phyloP scores from a whole-genome alignment of 2,797 vertebrate genomes.

The Anguilla marmorata region DNA sequence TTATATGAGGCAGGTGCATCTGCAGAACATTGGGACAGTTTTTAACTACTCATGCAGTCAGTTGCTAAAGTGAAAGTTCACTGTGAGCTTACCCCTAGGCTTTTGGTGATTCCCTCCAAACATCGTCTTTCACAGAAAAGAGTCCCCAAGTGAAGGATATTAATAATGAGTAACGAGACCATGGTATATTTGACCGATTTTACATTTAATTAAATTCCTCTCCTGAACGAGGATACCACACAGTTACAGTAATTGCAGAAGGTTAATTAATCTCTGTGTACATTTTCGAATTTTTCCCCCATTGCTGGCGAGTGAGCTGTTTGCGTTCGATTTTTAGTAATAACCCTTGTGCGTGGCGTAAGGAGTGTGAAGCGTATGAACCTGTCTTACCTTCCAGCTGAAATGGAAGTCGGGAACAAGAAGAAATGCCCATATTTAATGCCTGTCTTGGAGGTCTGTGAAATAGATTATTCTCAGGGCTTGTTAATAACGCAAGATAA shows the following conservation, averaged over 20 bases:
- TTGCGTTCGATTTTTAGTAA: slow-evolving; percentile 7
- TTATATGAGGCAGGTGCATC: neutral
- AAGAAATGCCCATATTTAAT: slow-evolving; percentile 25
- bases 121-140: slow-evolving; percentile 31
- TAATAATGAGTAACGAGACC: slow-evolving; percentile 33
- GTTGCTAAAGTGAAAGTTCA: slow-evolving; percentile 37
- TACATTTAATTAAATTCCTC: slow-evolving; percentile 40
- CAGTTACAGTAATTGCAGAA: slow-evolving; percentile 15
- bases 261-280: slow-evolving; percentile 38
- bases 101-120: slow-evolving; percentile 41
- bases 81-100: slow-evolving; percentile 30
- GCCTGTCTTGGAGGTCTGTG: slow-evolving; percentile 12
- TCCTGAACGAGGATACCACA: neutral
- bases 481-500: slow-evolving; percentile 26
- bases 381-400: neutral
- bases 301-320: neutral
- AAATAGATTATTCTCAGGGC: slow-evolving; percentile 30
- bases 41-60: slow-evolving; percentile 61
- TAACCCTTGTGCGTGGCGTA: neutral
- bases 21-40: slow-evolving; percentile 50
- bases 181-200: slow-evolving; percentile 37
- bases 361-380: neutral
- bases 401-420: neutral
- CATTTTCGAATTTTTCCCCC: neutral
- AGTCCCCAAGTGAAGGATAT: slow-evolving; percentile 26